phyloP scores from a whole-genome alignment of 1,140 invertebrate genomes.

The Drosophila mauritiana region DNA sequence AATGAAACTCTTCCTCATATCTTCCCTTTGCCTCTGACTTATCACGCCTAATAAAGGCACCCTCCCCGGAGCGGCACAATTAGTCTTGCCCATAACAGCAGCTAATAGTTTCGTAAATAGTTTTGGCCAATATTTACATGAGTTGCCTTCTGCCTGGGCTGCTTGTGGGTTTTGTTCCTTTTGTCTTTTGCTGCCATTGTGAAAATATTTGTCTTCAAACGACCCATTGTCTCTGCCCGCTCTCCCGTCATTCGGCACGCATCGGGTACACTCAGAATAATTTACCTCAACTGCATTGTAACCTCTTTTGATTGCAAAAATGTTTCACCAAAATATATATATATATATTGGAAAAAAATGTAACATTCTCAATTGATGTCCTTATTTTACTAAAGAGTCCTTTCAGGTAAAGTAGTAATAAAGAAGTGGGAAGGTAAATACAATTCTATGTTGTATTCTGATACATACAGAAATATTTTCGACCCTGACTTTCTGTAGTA shows the following conservation, averaged over 20 bases:
- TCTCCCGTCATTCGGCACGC: neutral
- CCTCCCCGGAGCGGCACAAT: slow-evolving; percentile 30
- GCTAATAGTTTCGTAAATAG: slow-evolving; percentile 63
- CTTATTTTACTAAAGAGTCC: no score
- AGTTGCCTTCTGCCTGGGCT: slow-evolving; percentile 40
- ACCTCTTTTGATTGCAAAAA: no score
- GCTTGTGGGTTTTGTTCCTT: slow-evolving; percentile 38
- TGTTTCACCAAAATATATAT: no score
- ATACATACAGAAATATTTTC: neutral
- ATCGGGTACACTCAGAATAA: slow-evolving; percentile 9
- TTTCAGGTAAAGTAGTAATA: no score
- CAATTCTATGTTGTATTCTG: no score
- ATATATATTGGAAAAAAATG: no score
- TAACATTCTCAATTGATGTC: no score
- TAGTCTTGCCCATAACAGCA: slow-evolving; percentile 48
- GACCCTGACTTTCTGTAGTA: neutral
- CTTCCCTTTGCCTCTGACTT: slow-evolving; percentile 20
- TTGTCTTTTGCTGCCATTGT: slow-evolving; percentile 51
- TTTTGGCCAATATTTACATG: slow-evolving; percentile 64
- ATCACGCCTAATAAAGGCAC: slow-evolving; percentile 29
- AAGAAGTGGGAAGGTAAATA: no score
- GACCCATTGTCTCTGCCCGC: slow-evolving; percentile 42
- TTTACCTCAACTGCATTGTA: neutral
- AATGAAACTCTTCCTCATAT: slow-evolving; percentile 18
- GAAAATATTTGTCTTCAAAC: slow-evolving; percentile 65